Percentiles rank a stretch among this genome's conserved stretches.
phyloP scores from a whole-genome alignment of 2,888 invertebrate species.

The Amphimallon solstitiale region DNA sequence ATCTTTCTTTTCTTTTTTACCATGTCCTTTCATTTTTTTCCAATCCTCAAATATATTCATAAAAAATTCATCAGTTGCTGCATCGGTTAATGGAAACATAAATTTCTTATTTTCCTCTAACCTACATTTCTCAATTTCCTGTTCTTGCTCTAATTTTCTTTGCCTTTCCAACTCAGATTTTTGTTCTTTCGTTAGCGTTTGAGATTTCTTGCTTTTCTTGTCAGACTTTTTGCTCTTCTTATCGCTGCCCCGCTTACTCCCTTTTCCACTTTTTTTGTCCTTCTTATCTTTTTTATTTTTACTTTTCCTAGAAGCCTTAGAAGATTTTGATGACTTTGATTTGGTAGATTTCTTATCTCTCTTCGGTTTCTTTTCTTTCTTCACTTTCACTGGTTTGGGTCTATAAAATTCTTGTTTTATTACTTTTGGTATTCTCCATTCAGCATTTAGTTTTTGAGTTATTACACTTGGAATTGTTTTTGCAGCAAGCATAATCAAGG shows the following conservation, averaged over 20 bases:
- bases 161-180: slow-evolving; percentile 51
- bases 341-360: slow-evolving; percentile 48
- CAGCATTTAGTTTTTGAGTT: slow-evolving; percentile 55
- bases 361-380: slow-evolving; percentile 45
- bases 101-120: slow-evolving; percentile 55
- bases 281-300: slow-evolving; percentile 45
- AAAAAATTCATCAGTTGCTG: slow-evolving; percentile 57
- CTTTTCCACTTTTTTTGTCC: slow-evolving; percentile 48
- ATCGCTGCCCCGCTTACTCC: slow-evolving; percentile 41
- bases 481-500: slow-evolving; percentile 54
- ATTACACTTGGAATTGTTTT: slow-evolving; percentile 54
- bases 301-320: slow-evolving; percentile 48
- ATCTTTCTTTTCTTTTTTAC: slow-evolving; percentile 36
- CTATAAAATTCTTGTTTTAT: slow-evolving; percentile 54
- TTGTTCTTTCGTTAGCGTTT: slow-evolving; percentile 50
- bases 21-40: slow-evolving; percentile 44
- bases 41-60: slow-evolving; percentile 56
- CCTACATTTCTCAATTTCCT: slow-evolving; percentile 50
- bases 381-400: slow-evolving; percentile 47
- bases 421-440: slow-evolving; percentile 58
- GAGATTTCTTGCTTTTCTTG: slow-evolving; percentile 43
- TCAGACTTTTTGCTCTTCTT: slow-evolving; percentile 43
- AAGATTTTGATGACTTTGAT: slow-evolving; percentile 46
- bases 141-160: slow-evolving; percentile 49
- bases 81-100: slow-evolving; percentile 59